Evolutionary conservation across 2,797 vertebrate genomes (phyloP).

Genomic region (Synanceia verrucosa): DNA sequence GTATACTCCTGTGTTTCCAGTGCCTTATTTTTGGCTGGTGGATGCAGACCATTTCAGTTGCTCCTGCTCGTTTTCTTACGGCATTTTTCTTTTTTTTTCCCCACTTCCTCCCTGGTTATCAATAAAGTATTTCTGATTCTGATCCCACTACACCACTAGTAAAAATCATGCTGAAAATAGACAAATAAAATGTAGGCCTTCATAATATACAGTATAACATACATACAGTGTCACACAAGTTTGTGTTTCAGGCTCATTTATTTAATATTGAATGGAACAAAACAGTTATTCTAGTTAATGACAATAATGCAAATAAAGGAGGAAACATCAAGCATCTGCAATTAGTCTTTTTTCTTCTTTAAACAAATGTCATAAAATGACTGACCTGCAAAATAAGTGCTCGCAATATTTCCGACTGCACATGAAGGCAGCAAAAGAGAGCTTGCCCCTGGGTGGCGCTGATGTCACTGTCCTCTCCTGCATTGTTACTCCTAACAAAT

Average conservation of each 20-base stretch:
- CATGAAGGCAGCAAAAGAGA: neutral
- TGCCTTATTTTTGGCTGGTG: no score
- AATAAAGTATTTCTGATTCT: no score
- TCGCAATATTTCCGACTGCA: neutral
- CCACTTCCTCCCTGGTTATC: no score
- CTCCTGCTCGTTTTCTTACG: no score
- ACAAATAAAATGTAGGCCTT: neutral
- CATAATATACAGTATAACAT: neutral
- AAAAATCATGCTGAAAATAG: neutral
- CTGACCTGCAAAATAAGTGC: neutral
- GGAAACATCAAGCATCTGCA: neutral
- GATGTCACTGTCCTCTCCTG: constrained; percentile 25
- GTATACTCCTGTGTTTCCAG: no score
- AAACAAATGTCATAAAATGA: neutral
- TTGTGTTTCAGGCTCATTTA: neutral
- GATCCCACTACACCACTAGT: no score
- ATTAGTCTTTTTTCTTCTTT: neutral
- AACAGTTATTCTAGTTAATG: neutral
- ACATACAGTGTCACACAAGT: neutral
- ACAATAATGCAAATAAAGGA: neutral
- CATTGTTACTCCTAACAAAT: neutral
- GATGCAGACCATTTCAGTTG: no score
- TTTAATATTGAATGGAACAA: neutral
- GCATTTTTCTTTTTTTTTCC: no score
- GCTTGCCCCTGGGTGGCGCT: neutral